Percentiles rank a stretch among this genome's conserved stretches.
phyloP scores from a whole-genome alignment of 2,797 vertebrate genomes.

The Sebastes ruberrimus region DNA sequence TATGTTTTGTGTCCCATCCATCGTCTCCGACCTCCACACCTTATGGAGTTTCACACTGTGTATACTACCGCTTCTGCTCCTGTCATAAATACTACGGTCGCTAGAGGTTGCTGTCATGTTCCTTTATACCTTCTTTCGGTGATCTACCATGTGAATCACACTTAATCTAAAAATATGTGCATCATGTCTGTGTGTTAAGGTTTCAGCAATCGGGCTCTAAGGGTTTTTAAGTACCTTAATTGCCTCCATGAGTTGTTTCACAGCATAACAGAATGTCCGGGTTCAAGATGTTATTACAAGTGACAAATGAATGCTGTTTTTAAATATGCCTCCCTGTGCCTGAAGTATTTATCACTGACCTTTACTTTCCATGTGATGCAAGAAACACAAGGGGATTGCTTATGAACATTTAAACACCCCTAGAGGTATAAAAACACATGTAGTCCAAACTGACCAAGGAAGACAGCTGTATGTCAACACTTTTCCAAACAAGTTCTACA shows the following conservation, averaged over 20 bases:
- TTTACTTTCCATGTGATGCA: not conserved
- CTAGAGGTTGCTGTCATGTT: no score
- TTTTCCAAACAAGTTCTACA: not conserved
- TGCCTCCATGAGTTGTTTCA: not conserved
- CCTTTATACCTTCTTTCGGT: no score
- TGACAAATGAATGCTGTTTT: not conserved
- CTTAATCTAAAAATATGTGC: no score
- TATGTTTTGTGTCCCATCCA: no score
- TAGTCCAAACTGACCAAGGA: not conserved
- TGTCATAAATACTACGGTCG: no score
- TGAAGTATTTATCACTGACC: not conserved
- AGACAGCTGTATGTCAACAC: not conserved
- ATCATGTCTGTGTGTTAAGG: no score
- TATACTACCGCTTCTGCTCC: no score
- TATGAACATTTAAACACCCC: not conserved
- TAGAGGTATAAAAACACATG: not conserved
- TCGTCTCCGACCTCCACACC: no score
- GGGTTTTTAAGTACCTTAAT: not conserved
- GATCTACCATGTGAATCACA: no score
- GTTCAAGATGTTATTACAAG: not conserved
- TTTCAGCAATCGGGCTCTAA: not conserved
- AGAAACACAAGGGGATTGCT: not conserved
- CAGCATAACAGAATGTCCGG: not conserved
- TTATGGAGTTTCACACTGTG: no score
- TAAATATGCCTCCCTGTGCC: not conserved